Percentiles rank a stretch among this genome's conserved stretches.
Evolutionary conservation across 2,113 vertebrate species (phyloP).

Genomic region (Paraplagusia blochii): DNA sequence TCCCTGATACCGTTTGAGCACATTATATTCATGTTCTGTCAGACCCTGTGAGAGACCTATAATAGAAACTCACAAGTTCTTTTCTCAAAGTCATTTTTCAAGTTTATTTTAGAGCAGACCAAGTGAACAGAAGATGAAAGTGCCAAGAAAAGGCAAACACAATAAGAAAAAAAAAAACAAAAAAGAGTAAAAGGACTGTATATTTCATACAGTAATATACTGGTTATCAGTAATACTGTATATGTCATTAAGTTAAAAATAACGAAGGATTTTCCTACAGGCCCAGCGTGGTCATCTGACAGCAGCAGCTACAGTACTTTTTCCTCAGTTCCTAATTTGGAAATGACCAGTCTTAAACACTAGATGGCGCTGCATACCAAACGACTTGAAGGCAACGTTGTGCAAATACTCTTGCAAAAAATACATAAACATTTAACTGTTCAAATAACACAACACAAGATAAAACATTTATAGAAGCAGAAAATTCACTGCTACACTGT

Average conservation of each 20-base stretch:
- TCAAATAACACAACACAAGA: conserved; percentile 1
- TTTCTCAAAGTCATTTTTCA: no score
- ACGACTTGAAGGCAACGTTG: background rate
- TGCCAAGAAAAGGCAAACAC: conserved; percentile 25
- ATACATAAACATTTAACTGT: background rate
- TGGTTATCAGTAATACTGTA: background rate
- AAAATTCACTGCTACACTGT: background rate
- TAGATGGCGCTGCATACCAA: conserved; percentile 22
- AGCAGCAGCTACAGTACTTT: no score
- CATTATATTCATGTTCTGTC: no score
- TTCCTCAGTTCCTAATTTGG: no score
- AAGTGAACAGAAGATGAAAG: conserved; percentile 37
- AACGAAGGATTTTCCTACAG: no score
- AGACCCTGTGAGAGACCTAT: no score
- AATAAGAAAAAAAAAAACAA: conserved; percentile 20
- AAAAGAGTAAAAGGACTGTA: conserved; percentile 14
- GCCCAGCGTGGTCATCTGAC: background rate
- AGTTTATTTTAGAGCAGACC: conserved; percentile 66
- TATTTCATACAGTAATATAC: background rate
- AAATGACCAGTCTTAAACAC: conserved; percentile 8
- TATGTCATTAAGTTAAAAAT: no score
- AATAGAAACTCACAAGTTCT: no score
- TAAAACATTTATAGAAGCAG: background rate
- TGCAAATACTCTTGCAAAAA: background rate
- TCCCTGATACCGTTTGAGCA: no score